Conservation (phyloP, 92 coral and sea anemone genomes). For the Diadumene lineata region DNA sequence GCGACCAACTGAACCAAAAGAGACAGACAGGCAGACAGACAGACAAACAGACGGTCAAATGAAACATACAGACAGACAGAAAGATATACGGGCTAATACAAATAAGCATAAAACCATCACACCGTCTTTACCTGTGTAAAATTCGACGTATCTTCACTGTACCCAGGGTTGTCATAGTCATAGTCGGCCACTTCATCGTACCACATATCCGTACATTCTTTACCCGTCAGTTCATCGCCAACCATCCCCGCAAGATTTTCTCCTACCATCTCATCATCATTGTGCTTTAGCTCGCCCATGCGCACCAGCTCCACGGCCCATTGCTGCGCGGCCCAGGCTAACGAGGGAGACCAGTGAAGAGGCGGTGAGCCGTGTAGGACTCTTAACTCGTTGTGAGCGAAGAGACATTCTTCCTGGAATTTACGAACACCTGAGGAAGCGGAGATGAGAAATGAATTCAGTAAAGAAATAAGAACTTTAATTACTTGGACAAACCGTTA, state of each 20-base stretch:
- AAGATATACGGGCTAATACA: too few relatives aligned
- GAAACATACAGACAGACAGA: background rate
- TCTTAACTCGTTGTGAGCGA: conserved; percentile 89
- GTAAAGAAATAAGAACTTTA: too few relatives aligned
- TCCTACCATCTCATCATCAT: conserved; percentile 84
- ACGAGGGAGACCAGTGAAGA: conserved; percentile 92
- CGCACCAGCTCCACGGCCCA: conserved; percentile 93
- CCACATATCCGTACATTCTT: conserved; percentile 94
- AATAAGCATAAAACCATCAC: too few relatives aligned
- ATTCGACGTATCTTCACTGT: conserved; percentile 90
- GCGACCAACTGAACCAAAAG: background rate
- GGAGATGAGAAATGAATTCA: too few relatives aligned
- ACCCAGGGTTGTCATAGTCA: conserved; percentile 77
- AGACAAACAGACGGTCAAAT: conserved; percentile 4
- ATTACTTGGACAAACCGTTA: too few relatives aligned
- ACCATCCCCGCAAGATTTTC: conserved; percentile 98
- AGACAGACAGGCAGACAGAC: conserved; percentile 1
- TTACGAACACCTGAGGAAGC: conserved; percentile 74
- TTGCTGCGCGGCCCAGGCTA: conserved; percentile 97
- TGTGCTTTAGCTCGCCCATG: conserved; percentile 85
- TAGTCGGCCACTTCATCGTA: conserved; percentile 88
- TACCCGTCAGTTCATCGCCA: conserved; percentile 86
- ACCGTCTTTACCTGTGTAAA: conserved; percentile 84
- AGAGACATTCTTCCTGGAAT: conserved; percentile 93
- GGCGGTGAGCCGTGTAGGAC: conserved; percentile 84